Evolutionary conservation across 1,140 invertebrate genomes (phyloP).

Genomic region (Bombus haemorrhoidalis): DNA sequence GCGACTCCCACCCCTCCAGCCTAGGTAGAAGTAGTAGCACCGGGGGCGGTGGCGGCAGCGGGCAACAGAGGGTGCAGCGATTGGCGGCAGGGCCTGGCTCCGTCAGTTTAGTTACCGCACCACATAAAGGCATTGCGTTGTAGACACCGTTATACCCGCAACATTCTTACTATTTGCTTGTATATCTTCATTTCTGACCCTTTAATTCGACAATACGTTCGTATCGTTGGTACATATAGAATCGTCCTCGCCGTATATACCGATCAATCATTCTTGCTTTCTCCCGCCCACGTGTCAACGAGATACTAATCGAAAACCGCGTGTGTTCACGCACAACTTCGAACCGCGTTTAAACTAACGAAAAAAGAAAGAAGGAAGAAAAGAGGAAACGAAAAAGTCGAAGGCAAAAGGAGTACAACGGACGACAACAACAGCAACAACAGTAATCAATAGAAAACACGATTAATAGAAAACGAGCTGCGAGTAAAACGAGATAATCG

Average conservation of each 20-base stretch:
- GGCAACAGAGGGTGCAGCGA: slow-evolving; percentile 72
- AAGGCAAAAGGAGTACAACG: neutral
- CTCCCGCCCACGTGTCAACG: slow-evolving; percentile 47
- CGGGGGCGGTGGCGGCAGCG: slow-evolving; percentile 32
- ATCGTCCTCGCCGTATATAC: slow-evolving; percentile 8
- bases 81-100: slow-evolving; percentile 66
- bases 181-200: slow-evolving; percentile 66
- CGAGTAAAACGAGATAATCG: neutral
- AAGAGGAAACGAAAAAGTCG: neutral
- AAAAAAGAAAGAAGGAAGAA: no score
- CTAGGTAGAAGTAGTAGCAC: slow-evolving; percentile 8
- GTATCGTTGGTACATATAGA: slow-evolving; percentile 51
- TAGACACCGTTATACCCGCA: slow-evolving; percentile 82
- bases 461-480: neutral
- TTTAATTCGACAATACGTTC: slow-evolving; percentile 57
- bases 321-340: slow-evolving; percentile 24
- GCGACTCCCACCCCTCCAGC: slow-evolving; percentile 43
- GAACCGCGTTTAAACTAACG: neutral
- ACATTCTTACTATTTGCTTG: slow-evolving; percentile 81
- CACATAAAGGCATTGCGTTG: slow-evolving; percentile 83
- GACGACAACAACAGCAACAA: neutral
- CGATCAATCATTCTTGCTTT: slow-evolving; percentile 35
- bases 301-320: neutral
- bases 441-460: neutral
- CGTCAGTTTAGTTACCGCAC: slow-evolving; percentile 84